Base-by-base conservation (phyloP, 1,140 invertebrate species). In the Drosophila orena region DNA sequence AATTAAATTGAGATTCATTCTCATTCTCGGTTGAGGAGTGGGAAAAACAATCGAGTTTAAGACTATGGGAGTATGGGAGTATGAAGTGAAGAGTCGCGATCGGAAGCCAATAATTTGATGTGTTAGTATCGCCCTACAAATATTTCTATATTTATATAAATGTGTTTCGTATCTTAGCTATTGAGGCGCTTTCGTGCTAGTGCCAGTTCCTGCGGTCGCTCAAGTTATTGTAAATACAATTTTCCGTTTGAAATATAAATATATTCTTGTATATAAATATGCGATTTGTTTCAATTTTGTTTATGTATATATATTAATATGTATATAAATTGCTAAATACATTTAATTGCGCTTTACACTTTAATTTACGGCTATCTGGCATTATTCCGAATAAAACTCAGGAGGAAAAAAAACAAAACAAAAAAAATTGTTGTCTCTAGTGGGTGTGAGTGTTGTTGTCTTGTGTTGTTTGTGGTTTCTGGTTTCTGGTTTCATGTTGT, bases 291-390 rank as follows among this genome's bases (percentile, higher is more conserved):
- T 80, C 44, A 30, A 62, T 58, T 64, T 58, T 56, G 69, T 71
- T 61, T 66, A 76, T 70, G 44, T 30, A 30, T 66, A 69, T 73
- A 68, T 77, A 73, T 64, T 73, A 59, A 81, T 84, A 77, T 72
- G 55, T 84, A 77, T 85, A 77, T 81, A 86, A 86, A 85, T 78
- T 86, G 65, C 77, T 85, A 85, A 85, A 85, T 86, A 86, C 79
- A 86, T 71, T 76, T 88, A 86, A 86, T 88, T 86, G 81, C 81
- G 81, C 81, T 86, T 86, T 86, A 88, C 81, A 70, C 65, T 70
- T 57, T 70, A 69, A 44, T 77, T 86, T 73, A 86, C 77, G 81
- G 81, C 81, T 85, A 76, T 57, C 56, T 74, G 78, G 81, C 81
- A 78, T 78, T 75, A 74, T 66, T 57, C 47, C 62, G 71, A 85